phyloP scores from a whole-genome alignment of 1,140 invertebrate genomes.

The Drosophila burlai region DNA sequence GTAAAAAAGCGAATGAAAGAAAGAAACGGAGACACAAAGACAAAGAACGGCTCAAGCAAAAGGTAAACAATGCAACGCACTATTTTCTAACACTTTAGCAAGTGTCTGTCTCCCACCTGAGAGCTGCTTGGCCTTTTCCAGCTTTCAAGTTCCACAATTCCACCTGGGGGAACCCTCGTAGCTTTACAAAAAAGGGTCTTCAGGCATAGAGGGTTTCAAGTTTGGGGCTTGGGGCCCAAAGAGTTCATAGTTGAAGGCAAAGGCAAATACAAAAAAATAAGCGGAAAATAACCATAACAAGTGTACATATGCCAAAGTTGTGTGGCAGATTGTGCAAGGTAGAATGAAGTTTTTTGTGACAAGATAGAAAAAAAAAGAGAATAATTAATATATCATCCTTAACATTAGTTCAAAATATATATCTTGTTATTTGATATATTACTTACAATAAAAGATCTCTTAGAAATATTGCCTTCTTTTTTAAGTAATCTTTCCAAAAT shows the following conservation, averaged over 20 bases:
- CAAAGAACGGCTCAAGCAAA: constrained; percentile 73
- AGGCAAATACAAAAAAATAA: constrained; percentile 40
- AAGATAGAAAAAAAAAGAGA: too few species aligned
- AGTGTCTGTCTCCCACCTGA: constrained; percentile 61
- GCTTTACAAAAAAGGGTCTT: constrained; percentile 60
- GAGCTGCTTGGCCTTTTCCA: constrained; percentile 45
- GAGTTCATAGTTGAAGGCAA: constrained; percentile 81
- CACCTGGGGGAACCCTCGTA: constrained; percentile 14
- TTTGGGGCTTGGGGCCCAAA: constrained; percentile 6
- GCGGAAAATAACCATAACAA: constrained; percentile 49
- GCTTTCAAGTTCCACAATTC: constrained; percentile 63
- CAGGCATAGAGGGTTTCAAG: constrained; percentile 51
- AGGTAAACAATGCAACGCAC: constrained; percentile 83
- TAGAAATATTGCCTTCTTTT: neutral
- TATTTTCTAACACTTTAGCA: constrained; percentile 83
- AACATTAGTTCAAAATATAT: too few species aligned
- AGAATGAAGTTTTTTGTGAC: neutral
- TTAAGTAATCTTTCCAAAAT: neutral
- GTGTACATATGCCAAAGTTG: constrained; percentile 31
- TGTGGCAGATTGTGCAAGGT: constrained; percentile 36
- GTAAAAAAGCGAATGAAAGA: constrained; percentile 34
- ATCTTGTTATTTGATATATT: neutral
- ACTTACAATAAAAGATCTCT: neutral
- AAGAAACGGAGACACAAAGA: constrained; percentile 52
- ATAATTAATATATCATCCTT: too few species aligned